Conservation (phyloP, 2,797 vertebrate species). For the Pseudomugil tenellus region DNA sequence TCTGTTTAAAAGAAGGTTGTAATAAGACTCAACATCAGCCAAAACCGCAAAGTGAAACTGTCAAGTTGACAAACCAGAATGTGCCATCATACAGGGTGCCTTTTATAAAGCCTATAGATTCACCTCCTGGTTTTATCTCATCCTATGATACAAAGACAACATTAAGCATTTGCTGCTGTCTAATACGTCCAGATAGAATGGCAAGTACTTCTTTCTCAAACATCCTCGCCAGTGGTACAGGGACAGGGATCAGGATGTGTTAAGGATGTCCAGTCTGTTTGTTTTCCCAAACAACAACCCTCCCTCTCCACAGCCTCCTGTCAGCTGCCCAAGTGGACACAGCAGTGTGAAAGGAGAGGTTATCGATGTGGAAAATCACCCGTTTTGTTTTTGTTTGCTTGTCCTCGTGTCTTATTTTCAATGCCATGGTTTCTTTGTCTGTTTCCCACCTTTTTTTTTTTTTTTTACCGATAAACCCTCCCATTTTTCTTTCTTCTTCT, state of each 20-base stretch:
- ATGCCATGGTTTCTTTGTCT: slow-evolving; percentile 22
- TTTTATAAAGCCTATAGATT: neutral
- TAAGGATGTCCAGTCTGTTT: slow-evolving; percentile 69
- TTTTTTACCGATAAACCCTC: slow-evolving; percentile 18
- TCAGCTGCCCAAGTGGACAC: slow-evolving; percentile 65
- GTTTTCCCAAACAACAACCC: slow-evolving; percentile 66
- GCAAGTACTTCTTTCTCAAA: slow-evolving; percentile 31
- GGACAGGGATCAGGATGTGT: slow-evolving; percentile 52
- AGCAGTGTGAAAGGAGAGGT: slow-evolving; percentile 54
- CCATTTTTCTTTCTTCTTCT: slow-evolving; percentile 26
- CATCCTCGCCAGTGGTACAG: slow-evolving; percentile 25
- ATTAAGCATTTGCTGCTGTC: slow-evolving; percentile 24
- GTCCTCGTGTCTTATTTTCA: slow-evolving; percentile 42
- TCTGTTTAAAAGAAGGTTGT: neutral
- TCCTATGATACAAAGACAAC: slow-evolving; percentile 14
- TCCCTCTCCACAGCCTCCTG: slow-evolving; percentile 19
- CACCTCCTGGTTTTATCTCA: neutral
- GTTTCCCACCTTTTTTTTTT: slow-evolving; percentile 30
- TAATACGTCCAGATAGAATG: slow-evolving; percentile 47
- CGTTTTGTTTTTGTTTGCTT: slow-evolving; percentile 64
- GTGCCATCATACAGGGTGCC: neutral
- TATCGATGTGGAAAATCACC: slow-evolving; percentile 75
- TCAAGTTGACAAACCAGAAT: neutral
- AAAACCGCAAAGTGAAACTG: neutral
- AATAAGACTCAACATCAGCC: neutral